Conservation (phyloP, 1,140 invertebrate species). For the Phymorhynchus buccinoides region DNA sequence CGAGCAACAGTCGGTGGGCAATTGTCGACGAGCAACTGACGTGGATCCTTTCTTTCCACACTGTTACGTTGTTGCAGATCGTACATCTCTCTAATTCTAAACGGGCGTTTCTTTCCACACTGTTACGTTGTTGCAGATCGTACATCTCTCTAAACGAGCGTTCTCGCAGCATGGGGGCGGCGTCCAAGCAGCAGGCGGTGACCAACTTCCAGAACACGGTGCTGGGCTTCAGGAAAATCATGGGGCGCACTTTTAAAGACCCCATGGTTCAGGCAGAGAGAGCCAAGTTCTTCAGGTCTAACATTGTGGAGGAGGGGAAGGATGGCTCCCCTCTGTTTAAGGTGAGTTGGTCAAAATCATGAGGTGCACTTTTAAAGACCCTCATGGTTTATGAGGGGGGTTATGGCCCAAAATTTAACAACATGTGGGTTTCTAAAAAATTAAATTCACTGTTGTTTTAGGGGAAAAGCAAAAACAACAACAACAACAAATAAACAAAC, state of each 20-base stretch:
- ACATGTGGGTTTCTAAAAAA: no score
- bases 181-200: conserved; percentile 96
- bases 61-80: no score
- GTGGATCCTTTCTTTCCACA: no score
- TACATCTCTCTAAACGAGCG: conserved; percentile 95
- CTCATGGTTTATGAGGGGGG: neutral
- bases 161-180: conserved; percentile 93
- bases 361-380: no score
- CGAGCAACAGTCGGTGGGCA: no score
- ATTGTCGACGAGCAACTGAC: no score
- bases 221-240: conserved; percentile 91
- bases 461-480: no score
- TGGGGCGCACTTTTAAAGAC: conserved; percentile 90
- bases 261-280: conserved; percentile 88
- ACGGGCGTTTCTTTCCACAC: neutral
- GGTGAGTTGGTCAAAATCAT: conserved; percentile 71
- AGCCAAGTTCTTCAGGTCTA: conserved; percentile 80
- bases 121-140: conserved; percentile 79
- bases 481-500: no score
- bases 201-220: conserved; percentile 98
- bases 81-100: no score
- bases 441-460: no score
- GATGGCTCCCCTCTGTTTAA: conserved; percentile 81
- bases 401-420: no score
- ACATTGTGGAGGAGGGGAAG: conserved; percentile 79